Base-by-base conservation (phyloP, 2,888 invertebrate genomes). In the Heliconius sara region DNA sequence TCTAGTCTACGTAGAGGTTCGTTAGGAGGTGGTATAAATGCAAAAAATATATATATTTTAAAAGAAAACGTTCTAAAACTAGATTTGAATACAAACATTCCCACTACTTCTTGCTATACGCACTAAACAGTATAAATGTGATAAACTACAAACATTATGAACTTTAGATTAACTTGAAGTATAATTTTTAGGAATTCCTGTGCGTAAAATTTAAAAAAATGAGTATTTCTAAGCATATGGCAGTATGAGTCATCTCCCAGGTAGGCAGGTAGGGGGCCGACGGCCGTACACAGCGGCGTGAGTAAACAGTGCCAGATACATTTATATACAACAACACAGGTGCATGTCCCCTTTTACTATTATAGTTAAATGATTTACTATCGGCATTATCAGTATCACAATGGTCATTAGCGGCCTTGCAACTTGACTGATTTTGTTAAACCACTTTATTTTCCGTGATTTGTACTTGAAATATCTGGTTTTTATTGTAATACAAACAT, bases 241-340 rank as follows among this genome's bases (percentile, higher is more conserved):
- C 65, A 10, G 63, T 67, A 76, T 83, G 81, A 84, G 63, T 83
- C 83, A 83, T 74, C 70, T 57, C 16, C 30, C 79, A 82, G 78
- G 82, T 79, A 81, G 82, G 68, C 70, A 70, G 70, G 70, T 60
- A 57, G 72, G n/a, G n/a, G 2, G 34, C 73, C 73, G n/a, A n/a
- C 34, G 60, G 57, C 12, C 34, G 19, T 72, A 34, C 57, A 73
- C 60, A 16, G n/a, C 34, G 34, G 77, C 74, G 52, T 63, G 72
- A 80, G 39, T 70, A 78, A 80, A 79, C 79, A 80, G 6, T 70
- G 75, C 34, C 34, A 34, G 34, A 34, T 34, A 34, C 1, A 65
- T 43, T 78, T 34, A 71, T 75, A 74, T 67, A 77, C 76, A 70
- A 72, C 71, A 77, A 71, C 70, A 80, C 82, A 82, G 82, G 82